Evolutionary conservation across 2,797 vertebrate genomes (phyloP).

Genomic region (Sebastes dallii): DNA sequence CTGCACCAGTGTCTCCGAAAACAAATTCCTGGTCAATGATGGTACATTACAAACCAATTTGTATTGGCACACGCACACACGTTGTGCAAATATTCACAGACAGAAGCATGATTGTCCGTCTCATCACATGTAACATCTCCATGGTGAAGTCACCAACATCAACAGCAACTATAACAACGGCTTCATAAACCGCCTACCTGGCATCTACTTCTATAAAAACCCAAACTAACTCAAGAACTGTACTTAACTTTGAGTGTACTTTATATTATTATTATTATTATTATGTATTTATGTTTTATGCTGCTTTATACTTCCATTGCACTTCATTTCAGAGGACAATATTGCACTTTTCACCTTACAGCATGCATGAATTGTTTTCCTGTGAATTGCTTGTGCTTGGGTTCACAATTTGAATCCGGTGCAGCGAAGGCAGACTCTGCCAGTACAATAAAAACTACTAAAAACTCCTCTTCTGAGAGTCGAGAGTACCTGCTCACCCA

Average conservation of each 20-base stretch:
- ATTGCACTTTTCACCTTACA: background rate
- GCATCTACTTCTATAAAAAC: background rate
- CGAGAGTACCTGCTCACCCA: background rate
- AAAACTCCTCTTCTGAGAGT: background rate
- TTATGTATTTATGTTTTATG: background rate
- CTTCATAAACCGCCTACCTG: background rate
- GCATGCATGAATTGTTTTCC: background rate
- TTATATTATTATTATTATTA: background rate
- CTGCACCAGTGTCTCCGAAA: constrained; percentile 57
- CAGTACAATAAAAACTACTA: background rate
- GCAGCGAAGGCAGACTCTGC: background rate
- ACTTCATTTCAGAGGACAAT: background rate
- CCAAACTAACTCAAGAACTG: background rate
- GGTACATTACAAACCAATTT: constrained; percentile 33
- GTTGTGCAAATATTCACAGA: background rate
- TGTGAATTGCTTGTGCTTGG: background rate
- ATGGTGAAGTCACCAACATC: constrained; percentile 7
- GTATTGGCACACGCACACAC: constrained; percentile 14
- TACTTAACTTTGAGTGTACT: background rate
- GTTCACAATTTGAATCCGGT: background rate
- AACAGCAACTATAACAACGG: background rate
- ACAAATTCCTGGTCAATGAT: constrained; percentile 61
- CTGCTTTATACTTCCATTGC: background rate
- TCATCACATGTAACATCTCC: constrained; percentile 19
- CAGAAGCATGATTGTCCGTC: background rate